Conservation (phyloP, 2,797 vertebrate species). For the Allobates femoralis region DNA sequence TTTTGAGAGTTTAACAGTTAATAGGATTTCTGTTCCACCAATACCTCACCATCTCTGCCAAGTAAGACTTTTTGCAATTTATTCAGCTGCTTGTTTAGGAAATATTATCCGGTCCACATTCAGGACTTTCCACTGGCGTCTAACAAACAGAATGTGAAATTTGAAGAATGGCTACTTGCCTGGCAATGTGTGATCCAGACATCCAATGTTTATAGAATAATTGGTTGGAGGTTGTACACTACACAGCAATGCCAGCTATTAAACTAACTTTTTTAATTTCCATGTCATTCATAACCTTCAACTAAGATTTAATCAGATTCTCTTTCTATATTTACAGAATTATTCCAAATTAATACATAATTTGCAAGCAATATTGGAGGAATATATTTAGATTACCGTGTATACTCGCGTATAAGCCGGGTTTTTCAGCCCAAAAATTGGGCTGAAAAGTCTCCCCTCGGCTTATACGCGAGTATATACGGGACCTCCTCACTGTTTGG, state of each 20-base stretch:
- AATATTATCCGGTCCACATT: slow-evolving; percentile 27
- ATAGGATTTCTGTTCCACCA: slow-evolving; percentile 35
- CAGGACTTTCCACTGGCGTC: slow-evolving; percentile 59
- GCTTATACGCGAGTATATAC: no score
- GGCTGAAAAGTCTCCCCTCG: no score
- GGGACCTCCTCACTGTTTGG: no score
- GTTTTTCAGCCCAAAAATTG: no score
- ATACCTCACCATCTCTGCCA: slow-evolving; percentile 40
- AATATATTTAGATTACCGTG: neutral
- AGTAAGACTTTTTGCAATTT: slow-evolving; percentile 41
- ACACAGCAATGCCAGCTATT: slow-evolving; percentile 31
- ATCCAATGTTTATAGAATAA: slow-evolving; percentile 53
- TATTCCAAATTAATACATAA: neutral
- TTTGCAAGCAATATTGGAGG: neutral
- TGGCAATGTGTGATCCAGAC: slow-evolving; percentile 61
- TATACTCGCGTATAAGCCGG: no score
- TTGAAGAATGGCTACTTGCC: slow-evolving; percentile 58
- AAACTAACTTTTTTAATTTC: slow-evolving; percentile 40
- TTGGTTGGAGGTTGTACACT: slow-evolving; percentile 25
- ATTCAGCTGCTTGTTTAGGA: slow-evolving; percentile 59
- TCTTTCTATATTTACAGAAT: slow-evolving; percentile 10
- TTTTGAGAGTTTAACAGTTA: slow-evolving; percentile 43
- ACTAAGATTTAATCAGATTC: slow-evolving; percentile 29
- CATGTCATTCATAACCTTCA: slow-evolving; percentile 6
- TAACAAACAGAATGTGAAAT: slow-evolving; percentile 53